phyloP scores from a whole-genome alignment of 2,888 invertebrate species.

The Mechanitis mazaeus region DNA sequence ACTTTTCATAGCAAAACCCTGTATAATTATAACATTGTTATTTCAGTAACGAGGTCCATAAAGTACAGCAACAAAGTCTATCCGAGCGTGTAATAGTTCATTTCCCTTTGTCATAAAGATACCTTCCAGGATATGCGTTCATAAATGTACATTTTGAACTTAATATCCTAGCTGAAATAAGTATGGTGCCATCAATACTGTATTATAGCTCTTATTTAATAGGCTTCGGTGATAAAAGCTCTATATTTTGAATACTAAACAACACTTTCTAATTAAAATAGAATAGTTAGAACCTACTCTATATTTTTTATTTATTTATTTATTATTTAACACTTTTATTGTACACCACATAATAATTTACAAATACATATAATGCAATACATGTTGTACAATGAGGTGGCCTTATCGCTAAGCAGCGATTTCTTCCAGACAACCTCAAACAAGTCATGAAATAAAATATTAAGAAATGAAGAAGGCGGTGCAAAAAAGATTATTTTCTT shows the following conservation, averaged over 20 bases:
- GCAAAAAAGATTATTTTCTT: too few species aligned
- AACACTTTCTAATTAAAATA: too few species aligned
- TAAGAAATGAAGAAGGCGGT: too few species aligned
- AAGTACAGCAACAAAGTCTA: conserved; percentile 40
- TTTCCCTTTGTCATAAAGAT: conserved; percentile 47
- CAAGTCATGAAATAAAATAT: too few species aligned
- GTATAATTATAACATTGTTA: conserved; percentile 24
- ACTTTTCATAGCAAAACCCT: background rate
- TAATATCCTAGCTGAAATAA: conserved; percentile 21
- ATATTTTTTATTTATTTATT: background rate
- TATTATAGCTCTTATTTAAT: background rate
- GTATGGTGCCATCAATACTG: conserved; percentile 1
- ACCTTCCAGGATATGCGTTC: conserved; percentile 38
- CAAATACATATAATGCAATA: too few species aligned
- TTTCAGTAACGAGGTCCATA: conserved; percentile 36
- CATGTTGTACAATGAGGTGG: too few species aligned
- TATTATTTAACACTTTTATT: too few species aligned
- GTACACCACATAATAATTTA: too few species aligned
- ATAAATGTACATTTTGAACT: conserved; percentile 38
- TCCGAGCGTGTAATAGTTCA: conserved; percentile 51
- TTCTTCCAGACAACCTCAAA: too few species aligned
- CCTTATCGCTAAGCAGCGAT: too few species aligned
- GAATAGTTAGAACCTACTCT: too few species aligned
- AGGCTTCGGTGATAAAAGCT: background rate
- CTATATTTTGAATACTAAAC: background rate